A percentile compares a stretch with the other conserved stretches of the same genome.
These are phyloP conservation scores for Hippopotamyrus pictus DNA, from an alignment of 2,797 vertebrate species.

Conservation along the genomic window DNA sequence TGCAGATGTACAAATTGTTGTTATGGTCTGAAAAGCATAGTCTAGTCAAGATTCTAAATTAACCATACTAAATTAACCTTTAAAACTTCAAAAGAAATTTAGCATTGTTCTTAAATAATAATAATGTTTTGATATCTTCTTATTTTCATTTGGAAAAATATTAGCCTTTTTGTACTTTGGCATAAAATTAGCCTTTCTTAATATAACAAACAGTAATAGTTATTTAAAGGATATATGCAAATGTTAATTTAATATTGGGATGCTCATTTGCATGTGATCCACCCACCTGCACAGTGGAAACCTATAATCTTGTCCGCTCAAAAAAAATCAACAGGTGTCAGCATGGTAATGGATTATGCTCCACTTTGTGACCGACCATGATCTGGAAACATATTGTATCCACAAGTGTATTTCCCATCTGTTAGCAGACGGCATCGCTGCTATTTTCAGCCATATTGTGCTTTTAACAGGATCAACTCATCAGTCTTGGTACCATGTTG, in stretches of 20 bases:
- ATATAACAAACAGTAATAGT: not conserved
- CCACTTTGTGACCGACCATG: not conserved
- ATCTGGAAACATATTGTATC: not conserved
- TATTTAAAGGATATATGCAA: not conserved
- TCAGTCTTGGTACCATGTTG: not conserved
- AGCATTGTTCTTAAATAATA: not conserved
- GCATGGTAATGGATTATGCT: not conserved
- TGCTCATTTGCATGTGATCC: not conserved
- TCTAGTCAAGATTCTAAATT: not conserved
- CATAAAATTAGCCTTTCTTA: not conserved
- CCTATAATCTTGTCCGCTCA: not conserved
- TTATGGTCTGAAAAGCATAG: not conserved
- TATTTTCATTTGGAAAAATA: not conserved
- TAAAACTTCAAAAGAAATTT: not conserved
- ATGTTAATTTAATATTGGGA: not conserved
- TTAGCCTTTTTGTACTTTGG: not conserved
- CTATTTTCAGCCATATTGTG: not conserved
- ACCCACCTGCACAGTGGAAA: not conserved
- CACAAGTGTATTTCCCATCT: not conserved
- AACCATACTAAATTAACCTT: not conserved
- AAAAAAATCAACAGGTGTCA: not conserved
- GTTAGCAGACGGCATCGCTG: not conserved
- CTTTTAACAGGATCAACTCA: not conserved
- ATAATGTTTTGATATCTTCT: not conserved
- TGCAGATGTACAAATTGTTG: not conserved